phyloP scores from a whole-genome alignment of 2,113 vertebrate genomes.

The Gadus macrocephalus region DNA sequence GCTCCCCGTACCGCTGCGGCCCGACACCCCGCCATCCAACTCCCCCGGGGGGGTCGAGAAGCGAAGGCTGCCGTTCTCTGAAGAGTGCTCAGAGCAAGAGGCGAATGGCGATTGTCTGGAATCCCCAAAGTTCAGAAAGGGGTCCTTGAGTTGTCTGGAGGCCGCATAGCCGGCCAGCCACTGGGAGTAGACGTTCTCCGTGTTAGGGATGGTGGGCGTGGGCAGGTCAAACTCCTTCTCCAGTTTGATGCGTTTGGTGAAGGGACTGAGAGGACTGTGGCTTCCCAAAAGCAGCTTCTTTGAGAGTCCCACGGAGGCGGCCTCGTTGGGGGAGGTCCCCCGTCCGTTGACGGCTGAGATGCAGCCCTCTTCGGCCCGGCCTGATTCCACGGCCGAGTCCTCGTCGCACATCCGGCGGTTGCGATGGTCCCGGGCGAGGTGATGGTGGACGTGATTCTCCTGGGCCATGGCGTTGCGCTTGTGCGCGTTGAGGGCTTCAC shows the following conservation, averaged over 20 bases:
- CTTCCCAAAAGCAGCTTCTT: conserved; percentile 98
- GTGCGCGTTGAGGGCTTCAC: conserved; percentile 94
- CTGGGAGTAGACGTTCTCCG: conserved; percentile 99
- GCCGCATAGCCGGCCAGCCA: conserved; percentile 98
- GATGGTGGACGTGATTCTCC: conserved; percentile 84
- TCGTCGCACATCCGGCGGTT: conserved; percentile 87
- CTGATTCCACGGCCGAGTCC: conserved; percentile 89
- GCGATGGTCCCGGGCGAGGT: conserved; percentile 41
- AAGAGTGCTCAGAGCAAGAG: conserved; percentile 97
- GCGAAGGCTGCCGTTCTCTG: conserved; percentile 98
- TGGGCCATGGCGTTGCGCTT: conserved; percentile 88
- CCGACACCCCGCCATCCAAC: conserved; percentile 94
- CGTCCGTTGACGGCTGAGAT: conserved; percentile 84
- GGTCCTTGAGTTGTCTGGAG: conserved; percentile 98
- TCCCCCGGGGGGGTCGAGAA: conserved; percentile 98
- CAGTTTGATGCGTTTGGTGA: conserved; percentile 98
- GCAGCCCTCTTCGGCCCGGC: conserved; percentile 87
- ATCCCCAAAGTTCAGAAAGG: conserved; percentile 97
- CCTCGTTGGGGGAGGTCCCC: conserved; percentile 93
- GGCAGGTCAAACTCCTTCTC: conserved; percentile 99
- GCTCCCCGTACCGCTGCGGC: conserved; percentile 95
- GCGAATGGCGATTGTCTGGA: conserved; percentile 99
- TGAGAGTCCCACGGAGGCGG: conserved; percentile 90
- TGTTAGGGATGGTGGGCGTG: conserved; percentile 93
- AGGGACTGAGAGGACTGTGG: conserved; percentile 95